A percentile compares a stretch with the other conserved stretches of the same genome.
These are phyloP conservation scores for Parnassius mnemosyne DNA, from an alignment of 2,888 invertebrate genomes.

Conservation along the genomic window DNA sequence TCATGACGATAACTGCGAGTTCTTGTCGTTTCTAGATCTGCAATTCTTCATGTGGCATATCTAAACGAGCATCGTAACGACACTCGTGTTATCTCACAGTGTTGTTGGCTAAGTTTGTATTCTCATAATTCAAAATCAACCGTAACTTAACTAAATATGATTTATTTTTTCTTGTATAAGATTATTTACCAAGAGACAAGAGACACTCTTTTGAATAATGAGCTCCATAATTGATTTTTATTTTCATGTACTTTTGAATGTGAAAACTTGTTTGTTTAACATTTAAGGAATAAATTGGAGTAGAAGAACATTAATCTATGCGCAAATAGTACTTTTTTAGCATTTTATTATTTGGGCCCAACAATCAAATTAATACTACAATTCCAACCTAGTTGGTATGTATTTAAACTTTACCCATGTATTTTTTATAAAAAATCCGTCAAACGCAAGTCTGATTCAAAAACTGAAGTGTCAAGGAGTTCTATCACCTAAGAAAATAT, in stretches of 20 bases:
- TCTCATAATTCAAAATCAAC: constrained; percentile 4
- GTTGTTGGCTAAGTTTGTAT: constrained; percentile 34
- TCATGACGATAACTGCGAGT: constrained; percentile 36
- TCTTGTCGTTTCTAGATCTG: constrained; percentile 58
- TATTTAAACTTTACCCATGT: too few relatives aligned
- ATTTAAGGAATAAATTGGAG: background rate
- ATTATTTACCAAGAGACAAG: constrained; percentile 4
- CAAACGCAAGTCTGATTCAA: too few relatives aligned
- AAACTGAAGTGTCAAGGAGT: too few relatives aligned
- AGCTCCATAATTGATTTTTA: constrained; percentile 20
- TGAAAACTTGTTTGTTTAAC: background rate
- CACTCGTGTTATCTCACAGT: constrained; percentile 63
- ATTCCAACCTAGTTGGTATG: too few relatives aligned
- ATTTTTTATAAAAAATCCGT: too few relatives aligned
- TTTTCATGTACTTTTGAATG: constrained; percentile 14
- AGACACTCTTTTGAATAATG: constrained; percentile 22
- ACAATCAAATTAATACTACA: too few relatives aligned
- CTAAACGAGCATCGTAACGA: constrained; percentile 74
- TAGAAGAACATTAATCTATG: too few relatives aligned
- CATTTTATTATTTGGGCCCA: too few relatives aligned
- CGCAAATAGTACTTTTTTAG: too few relatives aligned
- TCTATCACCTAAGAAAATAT: too few relatives aligned
- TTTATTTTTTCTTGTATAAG: constrained; percentile 6
- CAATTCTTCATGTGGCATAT: constrained; percentile 68
- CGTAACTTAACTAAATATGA: constrained; percentile 4